Conservation (phyloP, 64 coral and sea anemone genomes). For the Dendronephthya gigantea region DNA sequence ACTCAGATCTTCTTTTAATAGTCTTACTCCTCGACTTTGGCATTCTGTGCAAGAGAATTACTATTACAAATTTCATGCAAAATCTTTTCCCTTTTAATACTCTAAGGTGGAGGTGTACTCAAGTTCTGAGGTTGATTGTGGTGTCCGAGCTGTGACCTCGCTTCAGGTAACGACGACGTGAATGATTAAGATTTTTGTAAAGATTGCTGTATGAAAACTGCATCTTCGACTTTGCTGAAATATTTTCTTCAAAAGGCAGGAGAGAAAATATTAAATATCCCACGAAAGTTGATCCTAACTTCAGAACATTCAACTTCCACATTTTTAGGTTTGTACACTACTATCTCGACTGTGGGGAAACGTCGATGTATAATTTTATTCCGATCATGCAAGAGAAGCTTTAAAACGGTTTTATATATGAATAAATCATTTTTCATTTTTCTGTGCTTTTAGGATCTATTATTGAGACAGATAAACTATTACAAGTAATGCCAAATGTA, state of each 20-base stretch:
- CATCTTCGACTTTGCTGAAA: background rate
- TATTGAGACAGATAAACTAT: constrained; percentile 56
- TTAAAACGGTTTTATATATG: background rate
- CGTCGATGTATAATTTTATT: too few species aligned
- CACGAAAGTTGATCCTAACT: background rate
- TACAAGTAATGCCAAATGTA: constrained; percentile 71
- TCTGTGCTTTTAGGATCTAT: constrained; percentile 43
- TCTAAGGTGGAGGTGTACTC: background rate
- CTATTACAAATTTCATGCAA: too few species aligned
- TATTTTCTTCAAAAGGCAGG: background rate
- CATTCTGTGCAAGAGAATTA: too few species aligned
- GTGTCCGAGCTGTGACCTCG: background rate
- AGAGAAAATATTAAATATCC: constrained; percentile 8
- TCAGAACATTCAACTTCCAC: constrained; percentile 7
- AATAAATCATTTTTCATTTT: background rate
- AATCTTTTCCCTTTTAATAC: too few species aligned
- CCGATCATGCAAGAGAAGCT: background rate
- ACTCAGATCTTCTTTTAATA: too few species aligned
- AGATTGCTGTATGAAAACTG: background rate
- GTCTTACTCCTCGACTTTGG: too few species aligned
- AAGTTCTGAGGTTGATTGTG: background rate
- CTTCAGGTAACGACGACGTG: background rate
- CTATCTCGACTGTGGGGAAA: too few species aligned
- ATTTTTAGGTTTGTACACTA: background rate
- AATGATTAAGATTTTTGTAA: background rate